These are phyloP conservation scores for Pan troglodytes DNA, from an alignment of 2,113 vertebrate species.

Conservation along the genomic window NHGRI_mPanTro3-v2.1_pri NC_072404.2:61750001-61750500, in stretches of 20 bases:
- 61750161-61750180: not conserved
- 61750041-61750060: not conserved
- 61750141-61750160: not conserved
- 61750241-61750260: not conserved
- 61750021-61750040: not conserved
- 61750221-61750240: not conserved
- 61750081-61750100: not conserved
- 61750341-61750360: not conserved
- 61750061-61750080: not conserved
- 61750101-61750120: not conserved
- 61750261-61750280: not conserved
- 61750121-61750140: not conserved
- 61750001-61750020: not conserved
- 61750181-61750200: not conserved
- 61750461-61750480: not conserved
- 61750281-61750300: not conserved
- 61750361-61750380: not conserved
- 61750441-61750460: not conserved
- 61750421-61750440: not conserved
- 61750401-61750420: not conserved
- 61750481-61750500: not conserved
- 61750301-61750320: not conserved
- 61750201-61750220: not conserved
- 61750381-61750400: not conserved
- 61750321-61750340: not conserved